phyloP scores from a whole-genome alignment of 35 echinoderm and acorn worm species.

The Acanthaster planci region DNA sequence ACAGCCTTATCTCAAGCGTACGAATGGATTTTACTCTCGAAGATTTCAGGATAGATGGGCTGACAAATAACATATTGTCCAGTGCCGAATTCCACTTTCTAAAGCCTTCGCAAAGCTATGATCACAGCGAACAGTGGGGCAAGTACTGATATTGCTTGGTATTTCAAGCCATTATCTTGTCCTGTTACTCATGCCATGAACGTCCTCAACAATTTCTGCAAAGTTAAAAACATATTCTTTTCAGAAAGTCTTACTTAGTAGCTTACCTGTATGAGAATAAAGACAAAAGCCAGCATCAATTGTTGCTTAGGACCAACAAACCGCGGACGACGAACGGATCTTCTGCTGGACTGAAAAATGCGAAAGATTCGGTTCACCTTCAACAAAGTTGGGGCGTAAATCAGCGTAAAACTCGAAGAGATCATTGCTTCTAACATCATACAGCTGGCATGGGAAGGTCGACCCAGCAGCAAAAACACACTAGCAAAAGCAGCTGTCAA shows the following conservation, averaged over 20 bases:
- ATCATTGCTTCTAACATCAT: background rate
- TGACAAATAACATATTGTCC: too few relatives aligned
- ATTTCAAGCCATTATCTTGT: too few relatives aligned
- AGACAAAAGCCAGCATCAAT: background rate
- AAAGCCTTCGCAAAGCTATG: too few relatives aligned
- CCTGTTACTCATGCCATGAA: too few relatives aligned
- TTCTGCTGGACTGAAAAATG: conserved; percentile 25
- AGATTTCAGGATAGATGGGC: too few relatives aligned
- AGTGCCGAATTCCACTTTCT: too few relatives aligned
- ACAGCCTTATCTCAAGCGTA: background rate
- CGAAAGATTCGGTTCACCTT: conserved; percentile 45
- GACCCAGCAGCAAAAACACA: background rate
- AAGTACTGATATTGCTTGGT: too few relatives aligned
- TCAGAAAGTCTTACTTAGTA: background rate
- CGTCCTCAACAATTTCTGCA: too few relatives aligned
- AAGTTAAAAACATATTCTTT: too few relatives aligned
- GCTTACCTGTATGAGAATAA: conserved; percentile 41
- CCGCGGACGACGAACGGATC: conserved; percentile 18
- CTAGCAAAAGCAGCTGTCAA: background rate
- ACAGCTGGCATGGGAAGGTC: conserved; percentile 6
- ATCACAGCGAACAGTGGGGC: too few relatives aligned
- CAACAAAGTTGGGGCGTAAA: conserved; percentile 31
- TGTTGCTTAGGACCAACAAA: conserved; percentile 15
- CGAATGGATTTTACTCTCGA: background rate
- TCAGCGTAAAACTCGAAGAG: conserved; percentile 29